Conservation (phyloP, 2,888 invertebrate species). For the Temnothorax unifasciatus region DNA sequence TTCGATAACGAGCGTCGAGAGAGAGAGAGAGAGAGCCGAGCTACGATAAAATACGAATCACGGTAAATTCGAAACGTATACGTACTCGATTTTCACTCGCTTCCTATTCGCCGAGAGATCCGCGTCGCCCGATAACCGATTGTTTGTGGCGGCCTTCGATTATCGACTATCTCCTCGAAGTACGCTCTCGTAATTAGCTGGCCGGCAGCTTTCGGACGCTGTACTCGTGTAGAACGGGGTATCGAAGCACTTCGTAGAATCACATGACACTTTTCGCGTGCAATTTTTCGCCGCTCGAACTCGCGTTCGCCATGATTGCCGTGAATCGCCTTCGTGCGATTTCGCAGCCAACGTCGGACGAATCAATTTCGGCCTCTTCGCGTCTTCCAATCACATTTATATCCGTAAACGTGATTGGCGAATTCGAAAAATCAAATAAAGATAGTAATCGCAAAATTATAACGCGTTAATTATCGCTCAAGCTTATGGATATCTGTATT, state of each 20-base stretch:
- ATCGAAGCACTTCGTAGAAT: not conserved
- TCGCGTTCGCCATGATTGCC: not conserved
- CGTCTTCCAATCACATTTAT: not conserved
- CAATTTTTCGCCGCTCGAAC: not conserved
- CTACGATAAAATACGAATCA: not conserved
- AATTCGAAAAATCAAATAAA: not conserved
- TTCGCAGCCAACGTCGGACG: conserved; percentile 1
- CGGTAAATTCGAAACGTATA: not conserved
- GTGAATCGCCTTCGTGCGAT: no score
- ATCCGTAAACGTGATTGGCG: not conserved
- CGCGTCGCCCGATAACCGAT: not conserved
- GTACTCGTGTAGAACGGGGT: not conserved
- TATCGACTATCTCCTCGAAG: not conserved
- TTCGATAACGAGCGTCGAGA: not conserved
- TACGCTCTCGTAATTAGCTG: not conserved
- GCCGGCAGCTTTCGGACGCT: not conserved
- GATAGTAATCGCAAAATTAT: not conserved
- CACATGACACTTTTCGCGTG: not conserved
- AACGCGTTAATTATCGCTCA: not conserved
- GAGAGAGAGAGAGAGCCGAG: no score
- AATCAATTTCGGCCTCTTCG: not conserved
- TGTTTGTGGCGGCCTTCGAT: not conserved
- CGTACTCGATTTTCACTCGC: not conserved
- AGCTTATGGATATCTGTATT: not conserved
- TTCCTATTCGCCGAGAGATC: not conserved